These are phyloP conservation scores for Pseudopleuronectes americanus DNA, from an alignment of 2,797 vertebrate genomes.

Conservation along the genomic window DNA sequence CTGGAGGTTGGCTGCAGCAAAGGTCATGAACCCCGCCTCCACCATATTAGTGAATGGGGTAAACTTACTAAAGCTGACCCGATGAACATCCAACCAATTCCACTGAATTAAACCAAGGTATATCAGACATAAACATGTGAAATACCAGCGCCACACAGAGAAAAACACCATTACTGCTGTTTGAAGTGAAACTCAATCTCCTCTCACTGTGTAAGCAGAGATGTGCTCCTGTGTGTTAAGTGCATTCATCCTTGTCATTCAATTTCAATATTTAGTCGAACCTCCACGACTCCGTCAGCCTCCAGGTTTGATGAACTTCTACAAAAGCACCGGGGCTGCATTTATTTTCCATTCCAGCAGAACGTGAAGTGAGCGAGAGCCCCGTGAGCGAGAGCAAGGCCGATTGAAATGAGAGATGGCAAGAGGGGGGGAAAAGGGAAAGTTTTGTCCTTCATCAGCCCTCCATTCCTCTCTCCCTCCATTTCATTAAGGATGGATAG, in stretches of 20 bases:
- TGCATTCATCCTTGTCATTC: conserved; percentile 51
- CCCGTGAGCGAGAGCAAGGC: conserved; percentile 18
- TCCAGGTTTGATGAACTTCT: conserved; percentile 49
- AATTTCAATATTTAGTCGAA: conserved; percentile 54
- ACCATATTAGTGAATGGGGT: too few relatives aligned
- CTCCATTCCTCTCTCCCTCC: conserved; percentile 60
- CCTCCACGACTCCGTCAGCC: conserved; percentile 26
- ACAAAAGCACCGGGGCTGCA: conserved; percentile 26
- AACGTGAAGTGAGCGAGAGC: conserved; percentile 13
- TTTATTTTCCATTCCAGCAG: conserved; percentile 45
- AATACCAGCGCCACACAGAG: conserved; percentile 14
- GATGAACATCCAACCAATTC: too few relatives aligned
- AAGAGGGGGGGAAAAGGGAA: conserved; percentile 25
- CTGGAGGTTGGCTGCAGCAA: too few relatives aligned
- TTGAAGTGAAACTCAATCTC: conserved; percentile 25
- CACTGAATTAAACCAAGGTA: too few relatives aligned
- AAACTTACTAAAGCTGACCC: too few relatives aligned
- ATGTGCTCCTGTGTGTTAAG: conserved; percentile 33
- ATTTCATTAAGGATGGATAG: conserved; percentile 79
- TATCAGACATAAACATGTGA: not conserved
- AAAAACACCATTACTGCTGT: conserved; percentile 39
- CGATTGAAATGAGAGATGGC: too few relatives aligned
- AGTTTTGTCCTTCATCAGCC: conserved; percentile 78
- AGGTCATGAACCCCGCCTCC: too few relatives aligned
- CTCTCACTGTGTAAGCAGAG: conserved; percentile 27